Conservation (phyloP, 2,888 invertebrate species). For the Palloptera scutellata region DNA sequence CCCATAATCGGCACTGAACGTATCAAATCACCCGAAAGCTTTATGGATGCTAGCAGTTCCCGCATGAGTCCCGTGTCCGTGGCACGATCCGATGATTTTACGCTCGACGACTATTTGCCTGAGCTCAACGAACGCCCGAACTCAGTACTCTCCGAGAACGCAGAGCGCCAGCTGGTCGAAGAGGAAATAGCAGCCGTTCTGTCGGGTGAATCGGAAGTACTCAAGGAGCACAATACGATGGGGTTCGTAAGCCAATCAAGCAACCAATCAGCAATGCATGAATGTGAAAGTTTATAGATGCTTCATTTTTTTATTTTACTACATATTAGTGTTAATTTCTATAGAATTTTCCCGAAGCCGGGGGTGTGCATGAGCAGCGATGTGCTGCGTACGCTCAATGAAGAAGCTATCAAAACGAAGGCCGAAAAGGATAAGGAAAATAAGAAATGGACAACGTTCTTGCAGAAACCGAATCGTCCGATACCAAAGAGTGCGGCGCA, state of each 20-base stretch:
- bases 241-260: constrained; percentile 70
- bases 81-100: neutral
- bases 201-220: constrained; percentile 74
- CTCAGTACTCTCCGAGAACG: constrained; percentile 52
- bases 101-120: constrained; percentile 40
- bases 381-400: constrained; percentile 72
- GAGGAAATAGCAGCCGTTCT: constrained; percentile 74
- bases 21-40: constrained; percentile 33
- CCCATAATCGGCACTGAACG: constrained; percentile 42
- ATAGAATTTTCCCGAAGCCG: constrained; percentile 72
- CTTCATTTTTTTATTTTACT: constrained; percentile 21
- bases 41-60: constrained; percentile 31
- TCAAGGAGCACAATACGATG: constrained; percentile 74
- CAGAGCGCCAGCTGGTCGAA: constrained; percentile 67
- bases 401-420: constrained; percentile 66
- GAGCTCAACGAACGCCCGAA: constrained; percentile 53
- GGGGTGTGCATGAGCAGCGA: constrained; percentile 73
- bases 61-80: constrained; percentile 12
- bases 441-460: constrained; percentile 77
- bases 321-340: constrained; percentile 70
- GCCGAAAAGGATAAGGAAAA: constrained; percentile 68
- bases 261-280: too few species aligned
- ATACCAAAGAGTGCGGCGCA: constrained; percentile 66
- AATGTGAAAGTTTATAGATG: neutral
- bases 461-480: constrained; percentile 77